Evolutionary conservation across 1,140 invertebrate species (phyloP), one percentile per base, ranked within the genome.

Genomic region (Carcinoscorpius rotundicauda): DNA sequence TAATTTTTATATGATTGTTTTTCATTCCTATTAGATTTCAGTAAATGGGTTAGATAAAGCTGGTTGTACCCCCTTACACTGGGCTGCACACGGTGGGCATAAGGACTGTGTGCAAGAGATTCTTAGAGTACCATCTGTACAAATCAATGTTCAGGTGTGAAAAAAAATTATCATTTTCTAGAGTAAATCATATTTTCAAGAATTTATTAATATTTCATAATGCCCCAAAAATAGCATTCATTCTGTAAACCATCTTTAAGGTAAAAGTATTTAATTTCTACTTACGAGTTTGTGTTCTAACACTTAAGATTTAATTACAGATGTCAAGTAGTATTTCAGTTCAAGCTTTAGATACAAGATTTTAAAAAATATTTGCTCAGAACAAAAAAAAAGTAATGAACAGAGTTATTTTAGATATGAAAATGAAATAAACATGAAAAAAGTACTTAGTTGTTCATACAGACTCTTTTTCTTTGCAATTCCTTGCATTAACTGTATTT

Each of bases 51-150:
- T 87, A 66, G 86, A 88, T 75, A 81, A 83, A 70, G 81, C 84
- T 64, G 85, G 85, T 6, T 85, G 84, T 58, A 87, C 84, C 60
- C 80, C 86, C 49, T 72, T 88, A 9, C 85, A 87, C 73, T 88
- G 86, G 84, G 85, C 84, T 56, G 77, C 82, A 51, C 81, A 83
- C 73, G 81, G 81, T 52, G 82, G 82, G 29, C 81, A 83, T 70
- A 64, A 73, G 60, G 81, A 83, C 50, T 83, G 82, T 71, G 78
- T 81, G 0, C 75, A 74, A 69, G 75, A 81, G 70, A 71, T 84
- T 52, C 66, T 83, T 11, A 71, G 74, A 63, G 67, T 77, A 56
- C 70, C 76, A 49, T 80, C 76, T 69, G 70, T 79, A 65, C 75
- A 76, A 64, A 69, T 82, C 6, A 76, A 82, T 75, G 77, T 76